These are phyloP conservation scores for Diloba caeruleocephala DNA, from an alignment of 2,888 invertebrate species.

Conservation along the genomic window DNA sequence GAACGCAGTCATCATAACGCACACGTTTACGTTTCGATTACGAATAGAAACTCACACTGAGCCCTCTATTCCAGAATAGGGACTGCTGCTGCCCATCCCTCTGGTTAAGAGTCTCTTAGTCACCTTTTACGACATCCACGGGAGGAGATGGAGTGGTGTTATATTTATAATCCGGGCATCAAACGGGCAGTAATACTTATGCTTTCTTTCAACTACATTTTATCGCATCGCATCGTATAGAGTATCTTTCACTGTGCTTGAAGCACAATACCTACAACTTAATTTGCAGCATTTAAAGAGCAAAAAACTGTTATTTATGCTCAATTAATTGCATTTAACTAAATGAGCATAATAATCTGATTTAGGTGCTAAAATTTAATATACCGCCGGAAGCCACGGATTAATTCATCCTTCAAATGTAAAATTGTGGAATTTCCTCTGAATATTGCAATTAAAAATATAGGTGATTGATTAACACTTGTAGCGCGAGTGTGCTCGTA, in stretches of 20 bases:
- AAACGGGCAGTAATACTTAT: too few species aligned
- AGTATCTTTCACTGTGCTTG: constrained; percentile 2
- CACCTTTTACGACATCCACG: too few species aligned
- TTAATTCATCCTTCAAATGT: constrained; percentile 32
- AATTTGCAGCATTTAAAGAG: constrained; percentile 22
- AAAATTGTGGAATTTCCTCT: constrained; percentile 41
- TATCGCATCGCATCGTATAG: constrained; percentile 1
- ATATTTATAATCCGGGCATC: too few species aligned
- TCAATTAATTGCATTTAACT: constrained; percentile 36
- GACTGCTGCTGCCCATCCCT: too few species aligned
- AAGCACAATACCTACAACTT: background rate
- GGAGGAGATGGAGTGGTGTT: too few species aligned
- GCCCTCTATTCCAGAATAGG: too few species aligned
- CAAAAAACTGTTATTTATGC: constrained; percentile 41
- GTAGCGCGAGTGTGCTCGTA: background rate
- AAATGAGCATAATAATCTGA: constrained; percentile 24
- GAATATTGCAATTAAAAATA: constrained; percentile 18
- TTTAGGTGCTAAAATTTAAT: constrained; percentile 28
- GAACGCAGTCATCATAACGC: too few species aligned
- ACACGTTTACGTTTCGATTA: too few species aligned
- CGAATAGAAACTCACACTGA: too few species aligned
- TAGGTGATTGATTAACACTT: constrained; percentile 11
- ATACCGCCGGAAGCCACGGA: constrained; percentile 27
- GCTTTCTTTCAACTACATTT: background rate
- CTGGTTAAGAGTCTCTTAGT: too few species aligned